Conservation (phyloP, 1,140 invertebrate genomes). For the Formica exsecta region DNA sequence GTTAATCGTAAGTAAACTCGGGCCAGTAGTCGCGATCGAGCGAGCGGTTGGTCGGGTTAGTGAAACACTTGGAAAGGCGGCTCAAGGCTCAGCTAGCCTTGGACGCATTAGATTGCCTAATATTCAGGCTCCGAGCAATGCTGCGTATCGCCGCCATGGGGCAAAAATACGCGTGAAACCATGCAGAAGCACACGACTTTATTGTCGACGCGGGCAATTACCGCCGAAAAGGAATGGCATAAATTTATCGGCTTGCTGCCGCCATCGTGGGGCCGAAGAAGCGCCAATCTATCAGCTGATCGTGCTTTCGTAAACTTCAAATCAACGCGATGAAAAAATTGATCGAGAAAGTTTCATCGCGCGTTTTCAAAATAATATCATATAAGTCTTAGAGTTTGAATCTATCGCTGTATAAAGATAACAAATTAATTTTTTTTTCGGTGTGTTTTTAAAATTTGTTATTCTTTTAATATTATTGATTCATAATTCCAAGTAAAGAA, state of each 20-base stretch:
- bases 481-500: neutral
- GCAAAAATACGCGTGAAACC: conserved; percentile 76
- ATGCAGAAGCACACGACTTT: conserved; percentile 27
- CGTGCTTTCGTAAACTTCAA: neutral
- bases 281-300: conserved; percentile 17
- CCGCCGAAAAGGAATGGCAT: neutral
- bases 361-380: too few species aligned
- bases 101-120: conserved; percentile 87
- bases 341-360: neutral
- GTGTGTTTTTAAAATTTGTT: neutral
- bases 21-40: conserved; percentile 63
- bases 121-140: conserved; percentile 81
- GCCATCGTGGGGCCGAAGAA: neutral
- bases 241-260: conserved; percentile 9
- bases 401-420: neutral
- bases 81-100: conserved; percentile 86
- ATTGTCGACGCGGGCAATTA: conserved; percentile 19
- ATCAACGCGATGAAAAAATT: neutral
- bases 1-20: conserved; percentile 65
- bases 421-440: neutral
- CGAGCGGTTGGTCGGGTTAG: conserved; percentile 79
- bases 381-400: neutral
- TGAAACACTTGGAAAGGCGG: conserved; percentile 86
- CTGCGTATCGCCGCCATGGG: conserved; percentile 68
- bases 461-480: neutral